Evolutionary conservation across 2,797 vertebrate species (phyloP).

Genomic region (Fistularia tabacaria): DNA sequence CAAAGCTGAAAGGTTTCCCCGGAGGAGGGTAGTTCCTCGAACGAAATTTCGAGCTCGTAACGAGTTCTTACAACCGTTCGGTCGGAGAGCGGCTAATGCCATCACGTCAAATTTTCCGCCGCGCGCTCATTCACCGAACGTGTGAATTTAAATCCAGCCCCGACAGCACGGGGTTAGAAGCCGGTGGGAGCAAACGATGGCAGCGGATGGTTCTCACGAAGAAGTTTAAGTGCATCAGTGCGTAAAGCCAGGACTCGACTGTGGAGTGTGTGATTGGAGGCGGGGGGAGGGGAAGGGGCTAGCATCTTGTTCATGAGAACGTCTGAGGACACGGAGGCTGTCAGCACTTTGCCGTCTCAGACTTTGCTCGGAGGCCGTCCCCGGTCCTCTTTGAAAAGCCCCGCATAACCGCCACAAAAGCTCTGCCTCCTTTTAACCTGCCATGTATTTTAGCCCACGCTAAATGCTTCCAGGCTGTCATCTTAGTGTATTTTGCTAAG

Average conservation of each 20-base stretch:
- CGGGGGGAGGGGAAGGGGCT: constrained; percentile 8
- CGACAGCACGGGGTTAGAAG: no score
- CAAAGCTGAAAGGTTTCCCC: no score
- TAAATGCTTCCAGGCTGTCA: constrained; percentile 52
- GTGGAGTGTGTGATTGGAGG: background rate
- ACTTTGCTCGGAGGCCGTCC: constrained; percentile 35
- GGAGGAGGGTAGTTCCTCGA: no score
- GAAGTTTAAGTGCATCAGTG: no score
- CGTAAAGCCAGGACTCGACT: background rate
- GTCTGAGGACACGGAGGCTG: constrained; percentile 32
- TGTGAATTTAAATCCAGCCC: no score
- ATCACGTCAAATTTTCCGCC: no score
- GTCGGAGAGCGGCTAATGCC: no score
- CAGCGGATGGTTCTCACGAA: no score
- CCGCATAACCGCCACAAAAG: constrained; percentile 20
- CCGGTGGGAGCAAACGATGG: no score
- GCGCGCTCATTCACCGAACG: no score
- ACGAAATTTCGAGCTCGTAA: no score
- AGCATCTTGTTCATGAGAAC: constrained; percentile 1
- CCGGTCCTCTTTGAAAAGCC: constrained; percentile 22
- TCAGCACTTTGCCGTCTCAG: constrained; percentile 40
- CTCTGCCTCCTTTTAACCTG: constrained; percentile 38
- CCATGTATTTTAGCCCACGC: constrained; percentile 42
- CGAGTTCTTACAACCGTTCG: no score
- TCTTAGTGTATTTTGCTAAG: constrained; percentile 65